Conservation (phyloP, 2,113 vertebrate genomes). For the Lycocorax pyrrhopterus region DNA sequence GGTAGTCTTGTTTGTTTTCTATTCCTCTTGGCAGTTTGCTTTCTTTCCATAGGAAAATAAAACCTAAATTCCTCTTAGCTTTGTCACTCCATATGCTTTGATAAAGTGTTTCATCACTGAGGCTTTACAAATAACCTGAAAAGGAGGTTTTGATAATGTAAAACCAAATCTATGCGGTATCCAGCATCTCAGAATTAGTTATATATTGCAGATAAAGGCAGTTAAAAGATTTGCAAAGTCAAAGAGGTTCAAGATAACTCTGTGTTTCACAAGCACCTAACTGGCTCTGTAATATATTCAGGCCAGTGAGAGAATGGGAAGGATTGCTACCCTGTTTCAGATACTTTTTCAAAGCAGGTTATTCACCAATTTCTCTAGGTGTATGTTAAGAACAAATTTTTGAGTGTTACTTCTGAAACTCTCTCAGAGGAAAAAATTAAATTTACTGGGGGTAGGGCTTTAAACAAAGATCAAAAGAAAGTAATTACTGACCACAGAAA, state of each 20-base stretch:
- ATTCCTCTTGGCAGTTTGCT: not conserved
- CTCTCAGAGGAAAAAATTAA: not conserved
- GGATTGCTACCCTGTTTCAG: not conserved
- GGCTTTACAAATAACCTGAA: slow-evolving; percentile 24
- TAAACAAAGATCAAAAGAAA: not conserved
- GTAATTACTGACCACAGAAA: not conserved
- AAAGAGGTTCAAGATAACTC: not conserved
- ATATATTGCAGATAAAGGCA: not conserved
- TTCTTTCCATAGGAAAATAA: not conserved
- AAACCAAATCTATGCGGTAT: not conserved
- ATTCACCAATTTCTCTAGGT: not conserved
- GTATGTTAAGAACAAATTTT: not conserved
- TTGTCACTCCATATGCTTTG: not conserved
- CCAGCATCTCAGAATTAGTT: not conserved
- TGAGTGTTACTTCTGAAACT: not conserved
- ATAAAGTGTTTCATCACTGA: not conserved
- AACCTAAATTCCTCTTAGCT: not conserved
- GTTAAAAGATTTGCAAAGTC: not conserved
- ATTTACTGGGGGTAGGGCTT: accelerated
- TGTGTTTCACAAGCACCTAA: not conserved
- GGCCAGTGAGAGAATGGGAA: not conserved
- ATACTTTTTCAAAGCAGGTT: not conserved
- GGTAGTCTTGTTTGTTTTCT: not conserved
- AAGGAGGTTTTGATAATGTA: not conserved
- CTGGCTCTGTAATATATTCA: not conserved